Evolutionary conservation across 2,797 vertebrate genomes (phyloP).

Genomic region (Pempheris klunzingeri): DNA sequence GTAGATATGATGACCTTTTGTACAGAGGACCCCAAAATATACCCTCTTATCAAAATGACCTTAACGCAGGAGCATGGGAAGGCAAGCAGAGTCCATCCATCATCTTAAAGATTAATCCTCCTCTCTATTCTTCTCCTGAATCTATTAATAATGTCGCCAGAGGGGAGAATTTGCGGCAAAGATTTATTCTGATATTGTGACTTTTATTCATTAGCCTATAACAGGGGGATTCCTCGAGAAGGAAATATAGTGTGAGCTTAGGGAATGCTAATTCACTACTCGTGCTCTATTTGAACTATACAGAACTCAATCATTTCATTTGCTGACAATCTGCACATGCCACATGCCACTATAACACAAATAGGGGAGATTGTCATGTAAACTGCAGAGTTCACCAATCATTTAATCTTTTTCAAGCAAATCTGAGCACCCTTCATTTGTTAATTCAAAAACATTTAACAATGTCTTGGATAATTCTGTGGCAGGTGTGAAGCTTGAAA

Average conservation of each 20-base stretch:
- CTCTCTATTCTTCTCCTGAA: conserved; percentile 83
- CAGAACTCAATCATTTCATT: conserved; percentile 50
- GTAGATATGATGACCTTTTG: conserved; percentile 84
- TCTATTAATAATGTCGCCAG: conserved; percentile 85
- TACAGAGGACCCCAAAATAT: conserved; percentile 84
- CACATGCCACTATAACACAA: conserved; percentile 41
- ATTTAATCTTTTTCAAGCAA: conserved; percentile 38
- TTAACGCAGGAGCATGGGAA: conserved; percentile 85
- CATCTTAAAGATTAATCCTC: conserved; percentile 86
- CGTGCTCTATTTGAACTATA: conserved; percentile 42
- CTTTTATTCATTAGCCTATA: conserved; percentile 85
- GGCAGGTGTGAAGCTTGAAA: conserved; percentile 65
- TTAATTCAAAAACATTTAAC: conserved; percentile 52
- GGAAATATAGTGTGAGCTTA: conserved; percentile 65
- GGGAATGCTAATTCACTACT: conserved; percentile 61
- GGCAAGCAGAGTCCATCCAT: conserved; percentile 83
- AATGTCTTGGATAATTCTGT: conserved; percentile 40
- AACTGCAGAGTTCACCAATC: conserved; percentile 42
- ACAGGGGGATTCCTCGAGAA: conserved; percentile 74
- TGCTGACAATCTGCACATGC: conserved; percentile 45
- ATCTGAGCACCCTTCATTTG: conserved; percentile 21
- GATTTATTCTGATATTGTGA: conserved; percentile 87
- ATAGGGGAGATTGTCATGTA: conserved; percentile 43
- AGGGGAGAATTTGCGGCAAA: conserved; percentile 78
- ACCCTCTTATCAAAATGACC: conserved; percentile 87